Conservation (phyloP, 2,113 vertebrate genomes). For the Psilopsiagon aurifrons region DNA sequence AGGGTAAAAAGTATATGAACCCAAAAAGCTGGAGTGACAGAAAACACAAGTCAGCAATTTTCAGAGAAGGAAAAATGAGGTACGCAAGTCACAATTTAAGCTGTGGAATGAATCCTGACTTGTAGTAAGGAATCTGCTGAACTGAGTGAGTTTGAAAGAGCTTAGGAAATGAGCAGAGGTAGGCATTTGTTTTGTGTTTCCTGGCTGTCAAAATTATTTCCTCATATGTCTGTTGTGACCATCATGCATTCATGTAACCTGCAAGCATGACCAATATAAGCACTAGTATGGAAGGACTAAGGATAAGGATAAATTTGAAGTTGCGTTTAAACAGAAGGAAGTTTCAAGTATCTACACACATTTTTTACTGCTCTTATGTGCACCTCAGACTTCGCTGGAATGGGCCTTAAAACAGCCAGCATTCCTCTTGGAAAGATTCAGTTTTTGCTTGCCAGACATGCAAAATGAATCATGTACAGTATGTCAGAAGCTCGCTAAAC, state of each 20-base stretch:
- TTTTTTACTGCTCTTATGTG: background rate
- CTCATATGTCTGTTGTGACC: background rate
- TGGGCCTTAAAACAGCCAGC: background rate
- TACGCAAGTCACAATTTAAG: background rate
- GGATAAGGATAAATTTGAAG: background rate
- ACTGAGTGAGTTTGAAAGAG: background rate
- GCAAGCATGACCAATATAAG: background rate
- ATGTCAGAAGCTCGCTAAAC: background rate
- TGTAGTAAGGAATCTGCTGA: background rate
- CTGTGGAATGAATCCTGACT: background rate
- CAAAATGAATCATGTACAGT: accelerated
- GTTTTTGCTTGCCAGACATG: background rate
- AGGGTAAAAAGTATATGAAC: background rate
- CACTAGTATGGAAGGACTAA: background rate
- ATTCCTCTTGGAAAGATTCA: background rate
- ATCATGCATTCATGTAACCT: background rate
- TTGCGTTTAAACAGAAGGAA: background rate
- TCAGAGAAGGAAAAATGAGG: background rate
- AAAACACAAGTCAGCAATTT: background rate
- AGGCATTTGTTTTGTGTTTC: background rate
- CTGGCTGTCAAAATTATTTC: background rate
- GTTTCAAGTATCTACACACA: background rate
- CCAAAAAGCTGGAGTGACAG: background rate
- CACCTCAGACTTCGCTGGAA: background rate
- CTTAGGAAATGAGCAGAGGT: background rate